Conservation (phyloP, 2,888 invertebrate species). For the Chloromyia formosa region DNA sequence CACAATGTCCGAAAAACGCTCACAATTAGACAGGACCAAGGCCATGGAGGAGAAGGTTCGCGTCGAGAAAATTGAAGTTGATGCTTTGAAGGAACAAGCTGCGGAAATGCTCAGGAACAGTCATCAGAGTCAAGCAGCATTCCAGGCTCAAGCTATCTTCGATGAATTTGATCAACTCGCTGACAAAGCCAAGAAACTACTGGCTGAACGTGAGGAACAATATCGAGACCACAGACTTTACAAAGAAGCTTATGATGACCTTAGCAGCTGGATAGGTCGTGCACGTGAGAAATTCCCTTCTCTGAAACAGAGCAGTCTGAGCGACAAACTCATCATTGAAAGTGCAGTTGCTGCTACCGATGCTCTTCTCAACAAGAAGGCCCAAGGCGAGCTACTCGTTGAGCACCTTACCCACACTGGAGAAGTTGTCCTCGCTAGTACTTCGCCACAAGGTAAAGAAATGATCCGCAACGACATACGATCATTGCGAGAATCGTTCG, state of each 20-base stretch:
- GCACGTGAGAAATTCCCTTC: conserved; percentile 90
- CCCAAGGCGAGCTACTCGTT: conserved; percentile 86
- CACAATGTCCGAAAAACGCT: conserved; percentile 85
- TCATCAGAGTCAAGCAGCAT: conserved; percentile 83
- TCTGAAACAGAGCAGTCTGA: conserved; percentile 82
- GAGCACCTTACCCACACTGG: conserved; percentile 89
- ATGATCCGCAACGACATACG: conserved; percentile 86
- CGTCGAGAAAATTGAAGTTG: conserved; percentile 90
- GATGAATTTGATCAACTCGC: conserved; percentile 83
- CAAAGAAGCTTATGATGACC: conserved; percentile 90
- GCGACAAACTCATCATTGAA: conserved; percentile 88
- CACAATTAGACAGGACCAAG: conserved; percentile 85
- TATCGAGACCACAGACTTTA: conserved; percentile 88
- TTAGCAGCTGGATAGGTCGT: conserved; percentile 86
- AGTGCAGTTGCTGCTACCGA: conserved; percentile 89
- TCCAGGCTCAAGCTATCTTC: conserved; percentile 85
- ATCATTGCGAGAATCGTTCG: conserved; percentile 84
- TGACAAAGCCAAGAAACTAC: conserved; percentile 78
- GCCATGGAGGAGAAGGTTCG: conserved; percentile 87
- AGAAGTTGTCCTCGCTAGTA: conserved; percentile 85
- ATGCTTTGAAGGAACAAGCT: conserved; percentile 83
- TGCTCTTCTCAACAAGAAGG: conserved; percentile 85
- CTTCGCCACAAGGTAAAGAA: conserved; percentile 81
- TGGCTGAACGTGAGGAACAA: conserved; percentile 83
- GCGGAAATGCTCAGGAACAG: conserved; percentile 86